Evolutionary conservation across 2,888 invertebrate genomes (phyloP), one percentile per base, ranked within the genome.

Genomic region (Caenorhabditis uteleia): DNA sequence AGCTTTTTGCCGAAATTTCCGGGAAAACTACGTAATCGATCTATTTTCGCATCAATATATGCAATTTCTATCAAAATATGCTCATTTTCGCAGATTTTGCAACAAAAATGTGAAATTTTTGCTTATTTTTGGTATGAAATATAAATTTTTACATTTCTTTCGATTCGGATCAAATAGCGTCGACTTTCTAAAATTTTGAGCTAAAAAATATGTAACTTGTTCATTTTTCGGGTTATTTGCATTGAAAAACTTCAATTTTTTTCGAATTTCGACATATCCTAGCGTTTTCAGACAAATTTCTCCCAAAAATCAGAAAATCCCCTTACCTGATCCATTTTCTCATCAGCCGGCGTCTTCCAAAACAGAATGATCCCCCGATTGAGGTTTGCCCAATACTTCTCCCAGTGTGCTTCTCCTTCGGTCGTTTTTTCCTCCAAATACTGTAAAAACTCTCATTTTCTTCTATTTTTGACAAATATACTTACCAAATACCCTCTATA

Each of bases 351-450:
- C 21, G 68, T 60, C 42, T 62, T 74, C 77, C 77, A 77, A 50
- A 77, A 73, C 47, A 69, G 62, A 39, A 77, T 68, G 21, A 67
- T 40, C 12, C 77, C 77, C 10, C 73, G 62, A 29, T 70, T 68
- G 26, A 77, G 67, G 42, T 75, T 70, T 7, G 74, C 73, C 77
- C 77, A 77, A 47, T 69, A 77, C 33, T 68, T 66, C 27, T 70
- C 73, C 77, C 77, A 77, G 1, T 48, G 53, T 3, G 48, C 26
- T 18, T 64, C 64, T n/a, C 64, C 64, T 23, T 57, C 57, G 23
- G 64, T 48, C 8, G 64, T 49, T 18, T 47, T 48, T 39, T 64
- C 64, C 21, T 75, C 62, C 60, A 74, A 50, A 21, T 68, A 66
- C 61, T 69, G 49, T 40, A 74, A 54, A 10, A 33, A 34, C 23